Percentiles rank a stretch among this genome's conserved stretches.
These are phyloP conservation scores for Octomys mimax DNA, from an alignment of 2,797 vertebrate genomes.

Conservation along the genomic window DNA sequence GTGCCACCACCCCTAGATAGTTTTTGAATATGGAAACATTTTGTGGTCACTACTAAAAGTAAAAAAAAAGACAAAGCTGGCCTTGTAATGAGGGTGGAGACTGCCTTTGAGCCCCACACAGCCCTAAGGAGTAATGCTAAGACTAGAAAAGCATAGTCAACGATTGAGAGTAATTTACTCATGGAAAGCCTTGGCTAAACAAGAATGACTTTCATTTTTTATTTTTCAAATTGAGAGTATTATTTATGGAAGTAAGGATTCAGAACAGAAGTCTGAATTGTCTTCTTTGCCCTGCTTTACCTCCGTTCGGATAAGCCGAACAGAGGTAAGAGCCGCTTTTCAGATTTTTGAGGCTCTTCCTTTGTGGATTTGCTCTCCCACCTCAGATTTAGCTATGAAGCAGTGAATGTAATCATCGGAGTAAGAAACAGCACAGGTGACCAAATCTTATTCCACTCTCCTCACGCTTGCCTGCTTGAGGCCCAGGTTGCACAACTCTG, in stretches of 20 bases:
- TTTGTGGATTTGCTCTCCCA: neutral
- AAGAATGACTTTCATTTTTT: neutral
- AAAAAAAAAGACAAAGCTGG: conserved; percentile 10
- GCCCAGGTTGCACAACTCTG: neutral
- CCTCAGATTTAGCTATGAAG: neutral
- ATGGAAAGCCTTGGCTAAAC: conserved; percentile 16
- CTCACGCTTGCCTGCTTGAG: conserved; percentile 22
- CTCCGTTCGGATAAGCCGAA: neutral
- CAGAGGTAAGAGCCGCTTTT: neutral
- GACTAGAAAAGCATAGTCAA: neutral
- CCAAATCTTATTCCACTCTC: neutral
- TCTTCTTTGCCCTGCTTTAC: neutral
- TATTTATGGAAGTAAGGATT: neutral
- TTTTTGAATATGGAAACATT: conserved; percentile 59
- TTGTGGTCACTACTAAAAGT: conserved; percentile 41
- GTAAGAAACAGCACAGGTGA: neutral
- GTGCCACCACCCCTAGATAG: neutral
- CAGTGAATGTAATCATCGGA: neutral
- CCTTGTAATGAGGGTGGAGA: conserved; percentile 30
- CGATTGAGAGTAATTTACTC: neutral
- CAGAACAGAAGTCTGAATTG: neutral
- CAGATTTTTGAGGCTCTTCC: conserved; percentile 21
- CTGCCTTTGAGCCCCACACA: conserved; percentile 25
- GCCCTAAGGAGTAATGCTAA: neutral
- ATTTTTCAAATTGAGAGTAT: neutral